phyloP scores from a whole-genome alignment of 2,113 vertebrate genomes.

The Canis aureus region DNA sequence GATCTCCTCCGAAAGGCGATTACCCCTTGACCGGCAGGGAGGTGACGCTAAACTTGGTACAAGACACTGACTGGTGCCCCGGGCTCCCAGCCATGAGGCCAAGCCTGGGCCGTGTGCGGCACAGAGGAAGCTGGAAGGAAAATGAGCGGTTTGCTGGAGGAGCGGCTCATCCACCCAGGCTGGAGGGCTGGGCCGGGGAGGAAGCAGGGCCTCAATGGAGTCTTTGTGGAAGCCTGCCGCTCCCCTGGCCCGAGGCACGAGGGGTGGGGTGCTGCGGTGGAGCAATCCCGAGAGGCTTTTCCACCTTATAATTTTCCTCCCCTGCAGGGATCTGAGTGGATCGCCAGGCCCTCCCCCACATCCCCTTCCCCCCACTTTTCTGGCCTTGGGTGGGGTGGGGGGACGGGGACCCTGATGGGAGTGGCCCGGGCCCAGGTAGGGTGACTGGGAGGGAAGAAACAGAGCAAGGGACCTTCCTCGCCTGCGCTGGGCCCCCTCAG shows the following conservation, averaged over 20 bases:
- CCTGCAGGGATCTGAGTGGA: neutral
- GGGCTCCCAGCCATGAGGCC: constrained; percentile 14
- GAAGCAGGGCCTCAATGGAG: neutral
- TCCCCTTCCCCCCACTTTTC: neutral
- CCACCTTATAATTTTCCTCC: constrained; percentile 69
- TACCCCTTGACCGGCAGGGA: neutral
- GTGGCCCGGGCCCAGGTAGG: neutral
- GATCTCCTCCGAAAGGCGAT: neutral
- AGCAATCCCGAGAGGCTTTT: constrained; percentile 46
- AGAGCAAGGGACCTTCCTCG: neutral
- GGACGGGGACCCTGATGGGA: neutral
- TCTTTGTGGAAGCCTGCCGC: constrained; percentile 45
- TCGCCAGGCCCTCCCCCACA: neutral
- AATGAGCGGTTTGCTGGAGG: constrained; percentile 53
- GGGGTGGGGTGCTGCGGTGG: neutral
- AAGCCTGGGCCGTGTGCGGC: neutral
- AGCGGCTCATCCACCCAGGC: constrained; percentile 12
- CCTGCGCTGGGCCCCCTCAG: neutral
- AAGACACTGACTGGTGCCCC: neutral
- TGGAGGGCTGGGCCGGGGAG: neutral
- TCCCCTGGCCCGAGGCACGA: neutral
- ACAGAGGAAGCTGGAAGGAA: constrained; percentile 62
- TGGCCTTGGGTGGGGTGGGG: neutral
- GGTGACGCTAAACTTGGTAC: neutral
- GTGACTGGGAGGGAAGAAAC: neutral